These are phyloP conservation scores for Gibbula magus DNA, from an alignment of 2,888 invertebrate genomes.

Conservation along the genomic window DNA sequence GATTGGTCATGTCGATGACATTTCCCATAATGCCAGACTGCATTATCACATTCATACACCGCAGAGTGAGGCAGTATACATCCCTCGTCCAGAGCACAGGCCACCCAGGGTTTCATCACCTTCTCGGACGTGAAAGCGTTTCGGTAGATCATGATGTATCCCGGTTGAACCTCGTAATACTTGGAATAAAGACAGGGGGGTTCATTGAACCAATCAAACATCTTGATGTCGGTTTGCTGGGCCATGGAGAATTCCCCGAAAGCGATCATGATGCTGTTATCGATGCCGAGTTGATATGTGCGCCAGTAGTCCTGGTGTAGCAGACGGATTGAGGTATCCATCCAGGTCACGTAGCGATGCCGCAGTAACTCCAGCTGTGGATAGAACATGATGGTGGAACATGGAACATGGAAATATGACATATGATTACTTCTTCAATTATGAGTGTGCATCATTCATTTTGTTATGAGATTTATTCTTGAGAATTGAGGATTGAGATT, in stretches of 20 bases:
- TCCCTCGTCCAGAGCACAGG: background rate
- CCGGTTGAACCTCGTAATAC: conserved; percentile 2
- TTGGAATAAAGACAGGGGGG: background rate
- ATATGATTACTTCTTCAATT: too few relatives aligned
- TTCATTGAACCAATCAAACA: conserved; percentile 16
- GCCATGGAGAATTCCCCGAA: conserved; percentile 8
- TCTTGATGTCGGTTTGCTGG: background rate
- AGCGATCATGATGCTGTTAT: background rate
- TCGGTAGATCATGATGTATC: background rate
- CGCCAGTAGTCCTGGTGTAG: background rate
- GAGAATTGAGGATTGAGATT: too few relatives aligned
- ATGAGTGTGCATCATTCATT: too few relatives aligned
- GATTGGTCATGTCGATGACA: conserved; percentile 19
- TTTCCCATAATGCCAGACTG: background rate
- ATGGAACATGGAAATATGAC: too few relatives aligned
- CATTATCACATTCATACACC: conserved; percentile 7
- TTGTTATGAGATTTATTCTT: too few relatives aligned
- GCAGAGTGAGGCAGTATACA: background rate
- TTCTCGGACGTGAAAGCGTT: background rate
- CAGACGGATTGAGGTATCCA: conserved; percentile 9
- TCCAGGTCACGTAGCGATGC: background rate
- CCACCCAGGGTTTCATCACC: background rate
- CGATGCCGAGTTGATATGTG: background rate
- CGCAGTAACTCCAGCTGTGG: conserved; percentile 7
- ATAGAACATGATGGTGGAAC: background rate